Evolutionary conservation across 2,113 vertebrate species (phyloP).

Genomic region (Ceyx margarethae): DNA sequence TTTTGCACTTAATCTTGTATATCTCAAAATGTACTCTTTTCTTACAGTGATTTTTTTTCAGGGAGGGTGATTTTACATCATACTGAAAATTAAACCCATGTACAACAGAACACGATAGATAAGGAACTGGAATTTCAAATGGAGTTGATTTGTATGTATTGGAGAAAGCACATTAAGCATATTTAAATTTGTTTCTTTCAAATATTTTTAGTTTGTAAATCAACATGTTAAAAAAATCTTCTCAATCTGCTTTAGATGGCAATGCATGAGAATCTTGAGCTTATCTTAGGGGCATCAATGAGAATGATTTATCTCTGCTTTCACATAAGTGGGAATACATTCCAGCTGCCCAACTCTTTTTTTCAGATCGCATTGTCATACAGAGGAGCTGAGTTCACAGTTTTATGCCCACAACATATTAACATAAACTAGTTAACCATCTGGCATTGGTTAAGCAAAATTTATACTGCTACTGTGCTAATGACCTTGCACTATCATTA

Average conservation of each 20-base stretch:
- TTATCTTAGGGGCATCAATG: not conserved
- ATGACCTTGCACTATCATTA: constrained; percentile 57
- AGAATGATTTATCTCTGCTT: not conserved
- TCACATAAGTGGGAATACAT: not conserved
- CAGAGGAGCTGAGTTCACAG: not conserved
- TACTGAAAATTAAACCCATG: not conserved
- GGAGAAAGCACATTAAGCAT: not conserved
- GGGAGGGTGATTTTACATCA: not conserved
- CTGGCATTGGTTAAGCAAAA: constrained; percentile 51
- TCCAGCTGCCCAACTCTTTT: not conserved
- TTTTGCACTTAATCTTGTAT: not conserved
- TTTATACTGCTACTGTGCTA: constrained; percentile 45
- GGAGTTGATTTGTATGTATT: not conserved
- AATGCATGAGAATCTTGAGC: not conserved
- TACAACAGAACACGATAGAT: not conserved
- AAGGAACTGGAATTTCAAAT: not conserved
- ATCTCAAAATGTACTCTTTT: not conserved
- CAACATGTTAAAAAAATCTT: not conserved
- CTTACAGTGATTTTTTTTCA: not conserved
- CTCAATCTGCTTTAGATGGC: not conserved
- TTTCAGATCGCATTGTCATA: not conserved
- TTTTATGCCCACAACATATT: constrained; percentile 7
- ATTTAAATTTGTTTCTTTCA: not conserved
- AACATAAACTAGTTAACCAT: constrained; percentile 36
- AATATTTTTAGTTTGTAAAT: not conserved